Evolutionary conservation across 2,888 invertebrate genomes (phyloP).

Genomic region (Onthophagus sagittarius): DNA sequence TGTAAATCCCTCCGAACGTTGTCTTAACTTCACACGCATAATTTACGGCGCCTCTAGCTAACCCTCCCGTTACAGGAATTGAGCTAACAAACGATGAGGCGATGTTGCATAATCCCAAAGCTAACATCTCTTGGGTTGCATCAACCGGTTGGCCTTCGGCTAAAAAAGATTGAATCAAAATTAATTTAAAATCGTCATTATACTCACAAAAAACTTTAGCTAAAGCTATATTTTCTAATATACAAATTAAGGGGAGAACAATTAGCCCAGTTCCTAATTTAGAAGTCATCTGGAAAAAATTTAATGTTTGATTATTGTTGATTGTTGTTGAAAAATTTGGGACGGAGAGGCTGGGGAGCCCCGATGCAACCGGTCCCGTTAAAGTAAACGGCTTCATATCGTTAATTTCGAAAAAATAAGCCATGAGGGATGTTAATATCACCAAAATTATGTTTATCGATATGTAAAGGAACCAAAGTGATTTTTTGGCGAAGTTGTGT

Average conservation of each 20-base stretch:
- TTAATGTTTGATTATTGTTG: slow-evolving; percentile 51
- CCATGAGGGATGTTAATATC: slow-evolving; percentile 62
- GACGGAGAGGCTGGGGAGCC: slow-evolving; percentile 59
- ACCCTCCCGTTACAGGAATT: slow-evolving; percentile 63
- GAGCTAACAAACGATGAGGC: slow-evolving; percentile 64
- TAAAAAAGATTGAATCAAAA: slow-evolving; percentile 29
- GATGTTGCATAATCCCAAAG: slow-evolving; percentile 62
- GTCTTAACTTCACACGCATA: slow-evolving; percentile 68
- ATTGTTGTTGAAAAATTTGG: slow-evolving; percentile 66
- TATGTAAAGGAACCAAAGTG: slow-evolving; percentile 69
- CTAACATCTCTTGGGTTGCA: slow-evolving; percentile 69
- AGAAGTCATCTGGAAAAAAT: slow-evolving; percentile 56
- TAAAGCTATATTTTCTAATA: slow-evolving; percentile 68
- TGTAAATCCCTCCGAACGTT: slow-evolving; percentile 63
- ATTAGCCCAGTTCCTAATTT: slow-evolving; percentile 62
- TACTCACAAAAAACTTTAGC: slow-evolving; percentile 62
- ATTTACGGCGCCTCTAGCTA: slow-evolving; percentile 66
- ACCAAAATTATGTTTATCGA: slow-evolving; percentile 75
- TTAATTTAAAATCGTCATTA: slow-evolving; percentile 28
- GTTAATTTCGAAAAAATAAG: slow-evolving; percentile 61
- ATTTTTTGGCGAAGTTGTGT: slow-evolving; percentile 53
- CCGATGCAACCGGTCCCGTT: slow-evolving; percentile 67
- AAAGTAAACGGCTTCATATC: slow-evolving; percentile 60
- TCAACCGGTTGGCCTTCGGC: slow-evolving; percentile 60
- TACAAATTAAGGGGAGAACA: slow-evolving; percentile 63